A percentile compares a stretch with the other conserved stretches of the same genome.
These are phyloP conservation scores for Leptinotarsa lineolata DNA, from an alignment of 1,140 invertebrate species.

Conservation along the genomic window DNA sequence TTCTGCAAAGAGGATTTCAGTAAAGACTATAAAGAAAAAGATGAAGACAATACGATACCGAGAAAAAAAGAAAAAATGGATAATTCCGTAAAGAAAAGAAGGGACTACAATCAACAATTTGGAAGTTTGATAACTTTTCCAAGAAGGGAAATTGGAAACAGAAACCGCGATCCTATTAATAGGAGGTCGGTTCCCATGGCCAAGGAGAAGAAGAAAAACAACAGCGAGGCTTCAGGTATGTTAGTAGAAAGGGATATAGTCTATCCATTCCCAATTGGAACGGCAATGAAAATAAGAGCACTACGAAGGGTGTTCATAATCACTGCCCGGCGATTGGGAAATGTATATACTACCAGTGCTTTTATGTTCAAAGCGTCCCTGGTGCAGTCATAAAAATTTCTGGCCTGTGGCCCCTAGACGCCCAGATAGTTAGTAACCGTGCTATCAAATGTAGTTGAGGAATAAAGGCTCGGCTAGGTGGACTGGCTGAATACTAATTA, in stretches of 20 bases:
- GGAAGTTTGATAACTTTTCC: constrained; percentile 53
- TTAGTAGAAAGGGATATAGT: neutral
- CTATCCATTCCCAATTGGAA: too few relatives aligned
- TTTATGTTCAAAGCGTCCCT: too few relatives aligned
- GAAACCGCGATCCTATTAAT: constrained; percentile 48
- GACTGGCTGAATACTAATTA: too few relatives aligned
- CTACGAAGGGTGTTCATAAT: too few relatives aligned
- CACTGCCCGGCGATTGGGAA: too few relatives aligned
- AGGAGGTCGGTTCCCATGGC: constrained; percentile 53
- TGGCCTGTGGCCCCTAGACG: too few relatives aligned
- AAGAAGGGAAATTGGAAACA: constrained; percentile 44
- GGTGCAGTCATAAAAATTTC: too few relatives aligned
- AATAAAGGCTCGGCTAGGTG: too few relatives aligned
- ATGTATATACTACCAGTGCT: too few relatives aligned
- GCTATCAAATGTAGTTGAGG: too few relatives aligned
- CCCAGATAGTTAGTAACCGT: too few relatives aligned
- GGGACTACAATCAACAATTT: constrained; percentile 52
- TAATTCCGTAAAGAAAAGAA: constrained; percentile 52
- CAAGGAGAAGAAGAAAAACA: constrained; percentile 51
- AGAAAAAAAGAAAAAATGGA: constrained; percentile 58
- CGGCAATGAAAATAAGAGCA: too few relatives aligned
- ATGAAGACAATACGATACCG: constrained; percentile 52
- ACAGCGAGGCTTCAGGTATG: constrained; percentile 52
- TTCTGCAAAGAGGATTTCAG: constrained; percentile 55
- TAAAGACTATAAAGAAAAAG: constrained; percentile 52